phyloP scores from a whole-genome alignment of 2,888 invertebrate genomes.

The Schizotus pectinicornis region DNA sequence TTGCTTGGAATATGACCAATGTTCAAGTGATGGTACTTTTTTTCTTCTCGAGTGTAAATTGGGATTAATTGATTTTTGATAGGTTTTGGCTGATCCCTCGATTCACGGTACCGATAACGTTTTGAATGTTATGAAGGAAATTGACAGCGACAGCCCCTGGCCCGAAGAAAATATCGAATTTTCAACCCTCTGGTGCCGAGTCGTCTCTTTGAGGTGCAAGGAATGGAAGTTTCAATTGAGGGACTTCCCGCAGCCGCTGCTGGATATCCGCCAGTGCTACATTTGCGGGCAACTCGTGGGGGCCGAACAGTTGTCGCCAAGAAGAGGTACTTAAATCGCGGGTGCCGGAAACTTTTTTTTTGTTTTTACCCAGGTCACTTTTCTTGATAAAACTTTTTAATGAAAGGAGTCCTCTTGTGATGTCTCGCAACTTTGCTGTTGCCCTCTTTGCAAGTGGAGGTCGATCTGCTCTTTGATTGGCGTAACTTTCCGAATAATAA shows the following conservation, averaged over 20 bases:
- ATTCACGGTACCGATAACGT: conserved; percentile 84
- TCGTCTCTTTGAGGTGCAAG: conserved; percentile 79
- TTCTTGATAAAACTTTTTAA: too few species aligned
- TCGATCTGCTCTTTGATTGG: too few species aligned
- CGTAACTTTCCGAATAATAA: too few species aligned
- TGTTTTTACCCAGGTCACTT: too few species aligned
- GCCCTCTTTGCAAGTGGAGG: too few species aligned
- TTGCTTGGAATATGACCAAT: conserved; percentile 85
- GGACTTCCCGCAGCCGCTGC: conserved; percentile 94
- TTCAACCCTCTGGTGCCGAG: conserved; percentile 91
- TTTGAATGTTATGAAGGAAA: conserved; percentile 73
- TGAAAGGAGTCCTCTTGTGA: too few species aligned
- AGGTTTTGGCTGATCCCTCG: conserved; percentile 80
- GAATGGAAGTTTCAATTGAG: conserved; percentile 89
- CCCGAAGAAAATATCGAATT: conserved; percentile 90
- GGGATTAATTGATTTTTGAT: conserved; percentile 61
- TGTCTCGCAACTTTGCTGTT: too few species aligned
- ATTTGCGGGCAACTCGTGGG: conserved; percentile 91
- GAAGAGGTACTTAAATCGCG: too few species aligned
- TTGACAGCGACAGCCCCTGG: conserved; percentile 91
- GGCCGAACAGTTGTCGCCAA: conserved; percentile 83
- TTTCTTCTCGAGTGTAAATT: conserved; percentile 39
- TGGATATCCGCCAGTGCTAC: conserved; percentile 81
- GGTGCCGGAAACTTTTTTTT: too few species aligned
- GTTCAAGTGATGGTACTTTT: conserved; percentile 64